Conservation (phyloP, 2,888 invertebrate species). For the Saturnia japonica region DNA sequence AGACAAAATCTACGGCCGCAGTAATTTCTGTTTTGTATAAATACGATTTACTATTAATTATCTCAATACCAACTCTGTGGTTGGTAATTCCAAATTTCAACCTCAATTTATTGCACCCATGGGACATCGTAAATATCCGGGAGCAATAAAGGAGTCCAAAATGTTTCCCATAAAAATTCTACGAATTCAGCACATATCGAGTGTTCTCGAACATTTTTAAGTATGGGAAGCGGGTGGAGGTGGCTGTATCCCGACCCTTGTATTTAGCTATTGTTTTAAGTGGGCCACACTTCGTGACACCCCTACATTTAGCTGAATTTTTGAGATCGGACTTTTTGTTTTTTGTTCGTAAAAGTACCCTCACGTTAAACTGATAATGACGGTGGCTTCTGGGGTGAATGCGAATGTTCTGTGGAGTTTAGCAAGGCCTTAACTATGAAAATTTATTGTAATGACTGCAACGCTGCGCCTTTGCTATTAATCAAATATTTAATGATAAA, state of each 20-base stretch:
- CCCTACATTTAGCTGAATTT: conserved; percentile 69
- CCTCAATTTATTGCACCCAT: conserved; percentile 58
- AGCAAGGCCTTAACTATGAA: conserved; percentile 64
- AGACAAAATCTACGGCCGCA: conserved; percentile 35
- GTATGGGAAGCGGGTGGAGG: conserved; percentile 63
- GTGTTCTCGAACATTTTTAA: conserved; percentile 67
- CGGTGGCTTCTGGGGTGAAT: conserved; percentile 52
- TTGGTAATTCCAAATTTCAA: conserved; percentile 38
- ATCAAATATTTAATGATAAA: conserved; percentile 65
- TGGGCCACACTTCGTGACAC: conserved; percentile 78
- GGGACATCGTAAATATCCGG: conserved; percentile 69
- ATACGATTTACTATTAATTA: conserved; percentile 14
- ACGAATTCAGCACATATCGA: conserved; percentile 78
- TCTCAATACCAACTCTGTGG: not conserved
- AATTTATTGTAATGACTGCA: conserved; percentile 74
- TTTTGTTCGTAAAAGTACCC: conserved; percentile 66
- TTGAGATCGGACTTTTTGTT: conserved; percentile 69
- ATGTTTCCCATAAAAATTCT: conserved; percentile 68
- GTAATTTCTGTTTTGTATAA: not conserved
- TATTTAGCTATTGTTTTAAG: conserved; percentile 81
- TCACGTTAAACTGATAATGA: conserved; percentile 79
- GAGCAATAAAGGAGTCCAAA: conserved; percentile 68
- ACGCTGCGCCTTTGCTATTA: conserved; percentile 65
- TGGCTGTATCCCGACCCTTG: conserved; percentile 65
- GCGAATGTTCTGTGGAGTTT: conserved; percentile 48